These are phyloP conservation scores for Oscheius myriophilus DNA, from an alignment of 2,888 invertebrate genomes.

Conservation along the genomic window DNA sequence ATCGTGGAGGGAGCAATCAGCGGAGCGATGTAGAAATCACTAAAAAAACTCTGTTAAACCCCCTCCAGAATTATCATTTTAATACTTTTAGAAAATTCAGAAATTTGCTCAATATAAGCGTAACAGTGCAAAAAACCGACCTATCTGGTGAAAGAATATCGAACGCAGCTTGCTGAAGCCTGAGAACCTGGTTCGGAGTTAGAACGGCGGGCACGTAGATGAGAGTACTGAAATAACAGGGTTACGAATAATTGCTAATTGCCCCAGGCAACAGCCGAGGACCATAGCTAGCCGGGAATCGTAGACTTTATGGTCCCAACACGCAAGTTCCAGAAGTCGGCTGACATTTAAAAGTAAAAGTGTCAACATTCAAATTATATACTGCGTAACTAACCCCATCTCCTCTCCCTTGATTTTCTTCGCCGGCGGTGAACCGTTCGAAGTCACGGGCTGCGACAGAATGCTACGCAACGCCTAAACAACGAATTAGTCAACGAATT, in stretches of 20 bases:
- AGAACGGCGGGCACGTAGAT: slow-evolving; percentile 22
- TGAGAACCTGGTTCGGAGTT: slow-evolving; percentile 8
- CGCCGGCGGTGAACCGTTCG: background rate
- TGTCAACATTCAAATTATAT: too few species aligned
- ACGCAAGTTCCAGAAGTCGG: background rate
- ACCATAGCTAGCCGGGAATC: too few species aligned
- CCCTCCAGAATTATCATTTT: background rate
- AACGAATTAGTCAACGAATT: background rate
- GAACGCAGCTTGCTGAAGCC: slow-evolving; percentile 13
- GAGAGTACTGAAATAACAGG: slow-evolving; percentile 19
- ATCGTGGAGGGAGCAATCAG: too few species aligned
- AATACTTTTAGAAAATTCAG: background rate
- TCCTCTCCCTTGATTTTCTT: background rate
- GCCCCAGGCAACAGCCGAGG: background rate
- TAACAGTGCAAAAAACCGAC: too few species aligned
- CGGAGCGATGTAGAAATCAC: too few species aligned
- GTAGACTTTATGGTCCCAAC: too few species aligned
- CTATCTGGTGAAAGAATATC: slow-evolving; percentile 4
- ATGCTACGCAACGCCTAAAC: background rate
- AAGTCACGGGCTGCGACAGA: background rate
- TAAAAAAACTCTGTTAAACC: too few species aligned
- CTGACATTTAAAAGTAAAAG: background rate
- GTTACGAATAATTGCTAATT: slow-evolving; percentile 1
- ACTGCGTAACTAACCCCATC: background rate
- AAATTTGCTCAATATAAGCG: too few species aligned